These are phyloP conservation scores for Allobates femoralis DNA, from an alignment of 2,797 vertebrate species.

Conservation along the genomic window DNA sequence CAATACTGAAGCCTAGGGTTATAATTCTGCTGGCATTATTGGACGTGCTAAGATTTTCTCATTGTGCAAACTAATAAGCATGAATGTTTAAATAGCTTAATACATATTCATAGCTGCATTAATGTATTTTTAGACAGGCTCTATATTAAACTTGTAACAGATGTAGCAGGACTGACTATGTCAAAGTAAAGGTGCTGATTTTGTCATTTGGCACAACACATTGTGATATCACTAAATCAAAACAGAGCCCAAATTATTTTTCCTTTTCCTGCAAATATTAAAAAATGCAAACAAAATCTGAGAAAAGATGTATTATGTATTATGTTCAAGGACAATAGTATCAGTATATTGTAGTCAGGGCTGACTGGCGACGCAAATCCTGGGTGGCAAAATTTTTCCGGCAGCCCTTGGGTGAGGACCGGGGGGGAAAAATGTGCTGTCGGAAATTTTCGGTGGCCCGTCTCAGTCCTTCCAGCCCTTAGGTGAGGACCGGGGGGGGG, in stretches of 20 bases:
- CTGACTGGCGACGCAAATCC: too few relatives aligned
- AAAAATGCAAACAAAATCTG: background rate
- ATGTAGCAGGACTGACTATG: background rate
- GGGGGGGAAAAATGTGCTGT: too few relatives aligned
- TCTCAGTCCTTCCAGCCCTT: too few relatives aligned
- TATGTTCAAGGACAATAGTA: background rate
- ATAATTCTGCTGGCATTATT: constrained; percentile 5
- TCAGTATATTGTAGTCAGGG: too few relatives aligned
- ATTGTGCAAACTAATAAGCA: constrained; percentile 50
- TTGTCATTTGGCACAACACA: background rate
- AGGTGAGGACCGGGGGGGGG: too few relatives aligned
- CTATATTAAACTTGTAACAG: constrained; percentile 27
- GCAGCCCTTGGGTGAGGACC: too few relatives aligned
- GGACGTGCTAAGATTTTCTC: constrained; percentile 1
- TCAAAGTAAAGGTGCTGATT: constrained; percentile 1
- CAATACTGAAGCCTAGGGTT: background rate
- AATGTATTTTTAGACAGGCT: constrained; percentile 45
- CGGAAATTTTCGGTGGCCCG: too few relatives aligned
- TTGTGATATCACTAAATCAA: background rate
- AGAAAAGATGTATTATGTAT: background rate
- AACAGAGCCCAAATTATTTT: background rate
- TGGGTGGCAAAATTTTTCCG: too few relatives aligned
- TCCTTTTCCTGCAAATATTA: background rate
- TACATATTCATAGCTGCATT: constrained; percentile 53
- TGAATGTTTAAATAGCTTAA: constrained; percentile 50